Evolutionary conservation across 2,797 vertebrate species (phyloP), one percentile per base, ranked within the genome.

Genomic region (Lepus townsendii): DNA sequence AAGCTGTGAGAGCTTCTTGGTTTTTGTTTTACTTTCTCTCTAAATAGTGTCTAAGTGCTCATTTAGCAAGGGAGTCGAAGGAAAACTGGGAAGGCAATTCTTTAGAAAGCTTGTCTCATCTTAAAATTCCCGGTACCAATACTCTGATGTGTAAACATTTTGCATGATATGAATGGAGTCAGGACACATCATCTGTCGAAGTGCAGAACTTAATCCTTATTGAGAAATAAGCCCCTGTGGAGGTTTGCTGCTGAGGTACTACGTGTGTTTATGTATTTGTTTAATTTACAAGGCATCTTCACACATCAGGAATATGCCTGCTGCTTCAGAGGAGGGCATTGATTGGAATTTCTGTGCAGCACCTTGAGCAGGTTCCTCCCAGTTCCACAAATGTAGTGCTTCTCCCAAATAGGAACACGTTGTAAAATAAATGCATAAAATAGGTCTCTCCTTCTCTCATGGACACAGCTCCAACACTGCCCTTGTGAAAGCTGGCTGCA

Each of bases 371-470:
- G 4, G 3, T 69, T 91, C 35, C 57, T 87, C n/a, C n/a, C 7
- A 90, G 7, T 57, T 84, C 32, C 52, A 52, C 24, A 80, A 30
- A 91, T 57, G 50, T 26, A 5, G 14, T 83, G 20, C 4, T 85
- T 92, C 42, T 88, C 47, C 47, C 50, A 79, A 54, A 75, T 68
- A 88, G 47, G 7, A 90, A 87, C 60, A 78, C 20, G 30, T 85
- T 88, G 88, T 60, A 30, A 95, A 86, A 68, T 76, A 82, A 95
- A 90, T 16, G 69, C 86, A 71, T 83, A 82, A 62, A 76, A 35
- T 38, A 32, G 26, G 22, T 10, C 30, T 4, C 78, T 83, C 16
- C 16, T 77, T 83, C 66, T 85, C 65, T 54, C n/a, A 32, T 76
- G n/a, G 27, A 84, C 82, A 85, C 19, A 92, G 30, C 60, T 14